Percentiles rank a stretch among this genome's conserved stretches.
Conservation (phyloP, 2,888 invertebrate genomes). For the Pantelozetes paolii region DNA sequence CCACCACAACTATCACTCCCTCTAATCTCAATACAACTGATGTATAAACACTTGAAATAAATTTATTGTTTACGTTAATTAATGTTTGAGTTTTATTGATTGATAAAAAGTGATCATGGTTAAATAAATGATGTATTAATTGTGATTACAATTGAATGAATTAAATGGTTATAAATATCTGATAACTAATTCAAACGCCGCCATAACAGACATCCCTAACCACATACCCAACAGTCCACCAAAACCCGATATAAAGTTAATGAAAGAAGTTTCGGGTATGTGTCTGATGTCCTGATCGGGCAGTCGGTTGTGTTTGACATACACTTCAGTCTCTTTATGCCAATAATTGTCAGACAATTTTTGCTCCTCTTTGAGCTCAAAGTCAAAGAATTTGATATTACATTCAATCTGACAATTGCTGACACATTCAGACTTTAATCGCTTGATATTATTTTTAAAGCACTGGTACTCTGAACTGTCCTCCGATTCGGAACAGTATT, state of each 20-base stretch:
- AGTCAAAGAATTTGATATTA: not conserved
- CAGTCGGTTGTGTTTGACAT: not conserved
- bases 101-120: too few relatives aligned
- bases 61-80: too few relatives aligned
- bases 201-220: constrained; percentile 5
- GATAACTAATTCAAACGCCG: not conserved
- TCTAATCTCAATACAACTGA: not conserved
- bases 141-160: too few relatives aligned
- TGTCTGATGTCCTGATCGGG: not conserved
- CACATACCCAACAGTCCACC: not conserved
- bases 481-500: too few relatives aligned
- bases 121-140: too few relatives aligned
- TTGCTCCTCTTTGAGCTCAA: not conserved
- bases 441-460: too few relatives aligned
- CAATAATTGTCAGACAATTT: not conserved
- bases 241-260: not conserved
- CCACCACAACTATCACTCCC: not conserved
- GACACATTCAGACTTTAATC: too few relatives aligned
- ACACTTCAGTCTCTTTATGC: not conserved
- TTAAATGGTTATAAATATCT: not conserved
- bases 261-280: not conserved
- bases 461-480: too few relatives aligned
- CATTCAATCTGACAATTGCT: not conserved
- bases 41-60: too few relatives aligned
- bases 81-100: too few relatives aligned